Conservation (phyloP, 2,888 invertebrate species). For the Thelaira solivaga region DNA sequence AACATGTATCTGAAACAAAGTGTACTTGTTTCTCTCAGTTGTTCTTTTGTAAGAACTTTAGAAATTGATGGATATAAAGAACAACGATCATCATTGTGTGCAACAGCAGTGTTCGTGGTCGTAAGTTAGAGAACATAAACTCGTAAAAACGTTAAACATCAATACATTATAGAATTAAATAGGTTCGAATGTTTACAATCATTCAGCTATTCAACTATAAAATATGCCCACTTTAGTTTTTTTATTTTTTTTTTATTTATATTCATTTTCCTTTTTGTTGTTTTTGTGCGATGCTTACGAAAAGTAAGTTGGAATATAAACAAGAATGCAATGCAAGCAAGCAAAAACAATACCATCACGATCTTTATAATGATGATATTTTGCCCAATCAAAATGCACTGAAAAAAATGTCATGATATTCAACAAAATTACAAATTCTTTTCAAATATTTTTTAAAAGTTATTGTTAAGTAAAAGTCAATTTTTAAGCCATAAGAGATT, state of each 20-base stretch:
- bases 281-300: background rate
- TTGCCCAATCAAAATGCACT: background rate
- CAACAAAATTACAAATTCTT: too few species aligned
- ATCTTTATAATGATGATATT: constrained; percentile 51
- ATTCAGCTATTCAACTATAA: constrained; percentile 45
- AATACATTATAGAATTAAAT: constrained; percentile 48
- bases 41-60: background rate
- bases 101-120: constrained; percentile 22
- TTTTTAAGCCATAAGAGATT: too few species aligned
- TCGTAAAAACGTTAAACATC: constrained; percentile 31
- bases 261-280: too few species aligned
- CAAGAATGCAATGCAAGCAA: background rate
- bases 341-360: constrained; percentile 29
- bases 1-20: constrained; percentile 34
- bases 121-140: background rate
- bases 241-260: background rate
- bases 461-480: too few species aligned
- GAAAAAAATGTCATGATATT: too few species aligned
- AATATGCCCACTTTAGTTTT: constrained; percentile 49
- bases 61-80: constrained; percentile 31
- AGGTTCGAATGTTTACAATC: constrained; percentile 46
- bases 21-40: background rate
- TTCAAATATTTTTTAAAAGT: too few species aligned
- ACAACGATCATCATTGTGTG: constrained; percentile 3
- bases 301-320: background rate